phyloP scores from a whole-genome alignment of 2,888 invertebrate genomes.

The Isotomurus palustris region DNA sequence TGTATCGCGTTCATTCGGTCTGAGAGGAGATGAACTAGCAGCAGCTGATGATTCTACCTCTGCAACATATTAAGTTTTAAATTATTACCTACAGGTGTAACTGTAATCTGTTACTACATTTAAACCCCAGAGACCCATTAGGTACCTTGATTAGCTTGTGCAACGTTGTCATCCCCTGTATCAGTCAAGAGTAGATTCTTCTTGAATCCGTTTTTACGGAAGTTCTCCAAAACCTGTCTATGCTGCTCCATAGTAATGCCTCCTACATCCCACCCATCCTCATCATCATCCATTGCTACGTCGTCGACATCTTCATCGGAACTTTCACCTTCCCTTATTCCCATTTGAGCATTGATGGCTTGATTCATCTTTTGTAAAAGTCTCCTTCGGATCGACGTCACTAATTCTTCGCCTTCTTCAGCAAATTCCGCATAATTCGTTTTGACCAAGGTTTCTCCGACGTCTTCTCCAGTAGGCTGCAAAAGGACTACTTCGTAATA shows the following conservation, averaged over 20 bases:
- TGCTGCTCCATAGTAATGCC: background rate
- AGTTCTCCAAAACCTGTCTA: background rate
- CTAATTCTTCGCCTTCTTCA: slow-evolving; percentile 2
- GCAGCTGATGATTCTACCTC: background rate
- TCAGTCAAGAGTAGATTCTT: background rate
- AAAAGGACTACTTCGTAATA: slow-evolving; percentile 19
- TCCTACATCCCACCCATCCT: background rate
- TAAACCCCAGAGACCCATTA: too few species aligned
- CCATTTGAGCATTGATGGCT: background rate
- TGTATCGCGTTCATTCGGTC: too few species aligned
- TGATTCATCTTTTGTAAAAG: background rate
- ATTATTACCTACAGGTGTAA: background rate
- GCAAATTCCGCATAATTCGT: slow-evolving; percentile 11
- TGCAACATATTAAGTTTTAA: background rate
- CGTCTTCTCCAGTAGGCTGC: slow-evolving; percentile 5
- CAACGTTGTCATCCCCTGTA: background rate
- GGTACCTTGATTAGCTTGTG: background rate
- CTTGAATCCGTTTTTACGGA: background rate
- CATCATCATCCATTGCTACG: background rate
- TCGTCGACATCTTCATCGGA: slow-evolving; percentile 5
- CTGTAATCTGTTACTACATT: too few species aligned
- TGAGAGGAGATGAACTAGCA: too few species aligned
- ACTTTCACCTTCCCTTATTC: background rate
- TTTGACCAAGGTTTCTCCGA: slow-evolving; percentile 20
- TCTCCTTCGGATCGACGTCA: background rate